Evolutionary conservation across 2,797 vertebrate species (phyloP).

Genomic region (Mallotus villosus): DNA sequence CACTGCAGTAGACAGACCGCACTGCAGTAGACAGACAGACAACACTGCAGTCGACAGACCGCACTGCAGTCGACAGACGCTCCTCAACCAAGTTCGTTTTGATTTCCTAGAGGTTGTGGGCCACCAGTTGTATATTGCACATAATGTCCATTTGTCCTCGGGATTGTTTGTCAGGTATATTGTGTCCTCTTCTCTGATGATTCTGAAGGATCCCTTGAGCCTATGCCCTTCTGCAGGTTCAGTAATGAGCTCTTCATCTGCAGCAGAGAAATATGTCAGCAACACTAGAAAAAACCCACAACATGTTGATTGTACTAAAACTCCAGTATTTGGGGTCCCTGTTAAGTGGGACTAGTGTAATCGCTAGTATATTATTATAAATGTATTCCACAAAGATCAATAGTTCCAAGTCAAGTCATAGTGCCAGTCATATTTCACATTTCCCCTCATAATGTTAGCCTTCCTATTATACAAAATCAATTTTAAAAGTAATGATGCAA

Average conservation of each 20-base stretch:
- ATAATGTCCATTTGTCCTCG: conserved; percentile 9
- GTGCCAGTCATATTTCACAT: background rate
- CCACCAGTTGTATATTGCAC: conserved; percentile 39
- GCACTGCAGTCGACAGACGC: too few relatives aligned
- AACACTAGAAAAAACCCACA: background rate
- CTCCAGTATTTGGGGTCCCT: too few relatives aligned
- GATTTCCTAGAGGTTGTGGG: background rate
- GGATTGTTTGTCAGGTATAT: conserved; percentile 71
- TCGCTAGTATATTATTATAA: background rate
- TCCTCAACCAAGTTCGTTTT: too few relatives aligned
- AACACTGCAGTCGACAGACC: too few relatives aligned
- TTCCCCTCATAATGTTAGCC: background rate
- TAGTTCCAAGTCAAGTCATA: too few relatives aligned
- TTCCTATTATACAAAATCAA: too few relatives aligned
- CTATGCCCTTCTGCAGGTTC: conserved; percentile 84
- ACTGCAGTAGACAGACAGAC: background rate
- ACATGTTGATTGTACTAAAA: background rate
- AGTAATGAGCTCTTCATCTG: conserved; percentile 90
- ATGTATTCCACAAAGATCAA: too few relatives aligned
- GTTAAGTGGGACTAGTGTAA: too few relatives aligned
- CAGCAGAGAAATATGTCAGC: background rate
- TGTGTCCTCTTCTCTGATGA: conserved; percentile 79
- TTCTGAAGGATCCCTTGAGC: conserved; percentile 77
- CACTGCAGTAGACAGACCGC: background rate
- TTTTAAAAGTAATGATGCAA: too few relatives aligned